Evolutionary conservation across 2,888 invertebrate species (phyloP).

Genomic region (Chrysodeixis includens): DNA sequence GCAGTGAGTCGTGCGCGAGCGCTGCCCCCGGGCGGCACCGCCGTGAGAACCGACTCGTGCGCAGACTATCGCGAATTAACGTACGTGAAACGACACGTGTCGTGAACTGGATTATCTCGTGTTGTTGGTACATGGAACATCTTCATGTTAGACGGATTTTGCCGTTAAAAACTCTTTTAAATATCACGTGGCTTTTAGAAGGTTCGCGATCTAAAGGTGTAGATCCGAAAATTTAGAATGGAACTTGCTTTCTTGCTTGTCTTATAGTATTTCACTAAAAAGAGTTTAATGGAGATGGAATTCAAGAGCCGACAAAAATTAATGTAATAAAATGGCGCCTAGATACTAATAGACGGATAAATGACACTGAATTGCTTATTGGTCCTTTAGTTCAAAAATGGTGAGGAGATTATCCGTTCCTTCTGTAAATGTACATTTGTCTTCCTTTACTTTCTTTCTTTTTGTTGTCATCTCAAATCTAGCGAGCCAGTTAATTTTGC

Average conservation of each 20-base stretch:
- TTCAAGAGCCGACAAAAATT: too few species aligned
- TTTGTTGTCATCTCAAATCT: too few species aligned
- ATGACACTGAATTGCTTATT: too few species aligned
- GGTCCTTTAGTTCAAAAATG: too few species aligned
- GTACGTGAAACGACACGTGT: conserved; percentile 63
- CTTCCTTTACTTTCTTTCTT: too few species aligned
- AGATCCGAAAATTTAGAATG: not conserved
- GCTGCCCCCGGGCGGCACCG: conserved; percentile 84
- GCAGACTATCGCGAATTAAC: conserved; percentile 58
- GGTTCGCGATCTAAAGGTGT: not conserved
- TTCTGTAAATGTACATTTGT: too few species aligned
- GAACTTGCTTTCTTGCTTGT: not conserved
- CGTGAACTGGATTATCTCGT: conserved; percentile 57
- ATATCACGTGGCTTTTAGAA: not conserved
- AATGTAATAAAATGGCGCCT: too few species aligned
- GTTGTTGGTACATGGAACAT: conserved; percentile 40
- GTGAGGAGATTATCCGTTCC: too few species aligned
- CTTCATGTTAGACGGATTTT: conserved; percentile 32
- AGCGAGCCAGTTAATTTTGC: too few species aligned
- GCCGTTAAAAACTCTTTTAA: not conserved
- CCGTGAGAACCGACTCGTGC: conserved; percentile 82
- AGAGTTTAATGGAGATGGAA: too few species aligned
- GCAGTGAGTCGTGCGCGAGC: conserved; percentile 82
- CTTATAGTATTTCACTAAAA: too few species aligned
- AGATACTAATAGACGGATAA: too few species aligned